A percentile compares a stretch with the other conserved stretches of the same genome.
Evolutionary conservation across 2,113 vertebrate genomes (phyloP).

Genomic region (Pan troglodytes): NHGRI_mPanTro3-v2.1_pri NC_072402.2:43637001-43637500

Average conservation of each 20-base stretch:
- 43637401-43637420: neutral
- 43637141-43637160: neutral
- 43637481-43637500: neutral
- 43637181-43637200: neutral
- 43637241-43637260: neutral
- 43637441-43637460: neutral
- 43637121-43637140: neutral
- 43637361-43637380: fast-evolving
- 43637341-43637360: neutral
- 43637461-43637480: neutral
- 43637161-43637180: neutral
- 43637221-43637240: too few relatives aligned
- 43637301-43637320: neutral
- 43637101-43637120: neutral
- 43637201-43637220: neutral
- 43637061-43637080: neutral
- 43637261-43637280: neutral
- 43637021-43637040: neutral
- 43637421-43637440: neutral
- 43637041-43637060: neutral
- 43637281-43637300: neutral
- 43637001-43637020: neutral
- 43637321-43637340: neutral
- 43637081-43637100: neutral
- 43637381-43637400: neutral